These are phyloP conservation scores for Lordiphosa fenestrarum DNA, from an alignment of 2,888 invertebrate genomes.

Conservation along the genomic window DNA sequence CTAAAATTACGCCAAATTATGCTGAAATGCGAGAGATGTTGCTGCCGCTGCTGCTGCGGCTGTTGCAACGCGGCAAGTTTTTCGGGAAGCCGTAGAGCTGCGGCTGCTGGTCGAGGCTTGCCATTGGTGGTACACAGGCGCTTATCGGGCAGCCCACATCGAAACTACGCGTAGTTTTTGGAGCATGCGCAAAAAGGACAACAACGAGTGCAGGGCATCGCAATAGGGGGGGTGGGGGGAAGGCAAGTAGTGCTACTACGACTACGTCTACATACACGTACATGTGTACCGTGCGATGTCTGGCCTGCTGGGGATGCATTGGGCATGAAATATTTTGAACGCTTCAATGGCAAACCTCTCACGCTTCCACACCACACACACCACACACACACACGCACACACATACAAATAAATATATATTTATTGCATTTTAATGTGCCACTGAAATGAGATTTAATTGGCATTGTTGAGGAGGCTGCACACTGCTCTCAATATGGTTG, in stretches of 20 bases:
- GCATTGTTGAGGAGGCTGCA: constrained; percentile 58
- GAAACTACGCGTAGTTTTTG: constrained; percentile 59
- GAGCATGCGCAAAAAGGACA: constrained; percentile 54
- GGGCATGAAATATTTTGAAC: constrained; percentile 64
- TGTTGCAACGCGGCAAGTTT: constrained; percentile 23
- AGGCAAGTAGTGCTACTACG: background rate
- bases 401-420: constrained; percentile 28
- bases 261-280: background rate
- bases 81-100: constrained; percentile 49
- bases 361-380: constrained; percentile 15
- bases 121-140: constrained; percentile 45
- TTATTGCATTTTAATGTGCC: constrained; percentile 75
- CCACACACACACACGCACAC: background rate
- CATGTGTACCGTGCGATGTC: constrained; percentile 8
- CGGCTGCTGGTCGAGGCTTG: constrained; percentile 27
- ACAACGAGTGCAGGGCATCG: constrained; percentile 23
- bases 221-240: background rate
- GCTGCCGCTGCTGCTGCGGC: background rate
- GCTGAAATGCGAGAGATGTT: constrained; percentile 60
- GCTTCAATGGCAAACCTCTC: constrained; percentile 46
- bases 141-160: constrained; percentile 50
- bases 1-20: constrained; percentile 73
- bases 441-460: constrained; percentile 72
- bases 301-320: constrained; percentile 22
- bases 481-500: constrained; percentile 25